phyloP scores from a whole-genome alignment of 1,140 invertebrate genomes.

The Argopecten irradians region DNA sequence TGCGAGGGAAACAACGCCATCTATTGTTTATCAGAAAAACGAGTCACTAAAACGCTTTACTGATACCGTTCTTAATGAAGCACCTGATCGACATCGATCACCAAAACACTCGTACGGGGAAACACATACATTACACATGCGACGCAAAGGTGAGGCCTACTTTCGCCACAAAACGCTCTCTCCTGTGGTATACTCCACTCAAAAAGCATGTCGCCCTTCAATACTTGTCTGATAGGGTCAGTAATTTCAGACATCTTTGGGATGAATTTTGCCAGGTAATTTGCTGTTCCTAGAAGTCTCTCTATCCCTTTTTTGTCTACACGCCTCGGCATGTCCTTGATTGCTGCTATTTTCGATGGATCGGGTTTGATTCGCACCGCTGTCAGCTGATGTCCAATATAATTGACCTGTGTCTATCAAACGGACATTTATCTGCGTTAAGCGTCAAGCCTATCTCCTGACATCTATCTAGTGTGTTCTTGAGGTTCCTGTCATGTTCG shows the following conservation, averaged over 20 bases:
- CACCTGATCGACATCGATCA: too few relatives aligned
- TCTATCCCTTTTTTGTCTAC: slow-evolving; percentile 44
- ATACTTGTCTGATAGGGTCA: slow-evolving; percentile 35
- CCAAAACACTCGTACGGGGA: too few relatives aligned
- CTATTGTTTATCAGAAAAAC: too few relatives aligned
- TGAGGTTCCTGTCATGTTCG: slow-evolving; percentile 68
- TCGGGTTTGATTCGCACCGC: slow-evolving; percentile 70
- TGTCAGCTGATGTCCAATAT: slow-evolving; percentile 41
- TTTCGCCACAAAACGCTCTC: too few relatives aligned
- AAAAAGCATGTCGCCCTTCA: slow-evolving; percentile 29
- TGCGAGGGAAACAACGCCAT: too few relatives aligned
- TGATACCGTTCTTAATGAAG: too few relatives aligned
- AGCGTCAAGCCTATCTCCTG: slow-evolving; percentile 70
- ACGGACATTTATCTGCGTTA: slow-evolving; percentile 72
- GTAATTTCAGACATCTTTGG: slow-evolving; percentile 39
- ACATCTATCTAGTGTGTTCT: slow-evolving; percentile 66
- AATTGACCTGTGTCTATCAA: slow-evolving; percentile 64
- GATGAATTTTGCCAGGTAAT: slow-evolving; percentile 75
- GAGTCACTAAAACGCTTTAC: too few relatives aligned
- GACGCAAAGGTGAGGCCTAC: too few relatives aligned
- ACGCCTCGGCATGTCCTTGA: slow-evolving; percentile 54
- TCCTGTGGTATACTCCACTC: slow-evolving; percentile 44
- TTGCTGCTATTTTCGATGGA: slow-evolving; percentile 69
- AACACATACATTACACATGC: too few relatives aligned
- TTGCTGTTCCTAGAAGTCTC: slow-evolving; percentile 49